Conservation (phyloP, 2,113 vertebrate genomes). For the Pedionomus torquatus region DNA sequence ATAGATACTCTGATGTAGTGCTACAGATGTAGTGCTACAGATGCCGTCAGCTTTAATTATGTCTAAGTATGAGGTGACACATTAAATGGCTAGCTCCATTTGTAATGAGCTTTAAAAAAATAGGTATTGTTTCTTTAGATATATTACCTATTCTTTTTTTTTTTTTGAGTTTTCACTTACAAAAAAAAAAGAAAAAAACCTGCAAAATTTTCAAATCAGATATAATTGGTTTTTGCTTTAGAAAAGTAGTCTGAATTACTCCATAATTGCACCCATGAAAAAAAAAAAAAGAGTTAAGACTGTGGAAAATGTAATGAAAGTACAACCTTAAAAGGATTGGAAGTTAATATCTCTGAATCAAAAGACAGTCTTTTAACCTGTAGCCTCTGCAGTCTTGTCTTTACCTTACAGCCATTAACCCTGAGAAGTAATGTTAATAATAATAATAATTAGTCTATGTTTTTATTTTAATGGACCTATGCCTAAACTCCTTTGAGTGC, state of each 20-base stretch:
- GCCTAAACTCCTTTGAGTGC: not conserved
- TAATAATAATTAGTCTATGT: not conserved
- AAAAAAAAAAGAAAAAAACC: not conserved
- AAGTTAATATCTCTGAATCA: slow-evolving; percentile 46
- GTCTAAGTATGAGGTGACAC: not conserved
- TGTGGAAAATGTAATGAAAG: slow-evolving; percentile 46
- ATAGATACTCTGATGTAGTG: not conserved
- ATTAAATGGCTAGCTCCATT: not conserved
- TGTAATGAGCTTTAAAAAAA: not conserved
- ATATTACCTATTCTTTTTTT: not conserved
- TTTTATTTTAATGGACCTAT: not conserved
- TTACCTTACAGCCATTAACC: not conserved
- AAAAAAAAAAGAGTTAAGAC: slow-evolving; percentile 9
- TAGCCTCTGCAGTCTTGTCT: not conserved
- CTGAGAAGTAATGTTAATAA: not conserved
- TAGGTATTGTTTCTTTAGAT: not conserved
- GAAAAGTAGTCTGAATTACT: slow-evolving; percentile 44
- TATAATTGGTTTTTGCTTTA: slow-evolving; percentile 43
- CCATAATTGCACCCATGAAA: slow-evolving; percentile 23
- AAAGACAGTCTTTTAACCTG: slow-evolving; percentile 42
- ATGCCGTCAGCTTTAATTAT: not conserved
- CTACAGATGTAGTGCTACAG: not conserved
- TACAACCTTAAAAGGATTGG: slow-evolving; percentile 30
- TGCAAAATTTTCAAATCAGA: slow-evolving; percentile 14
- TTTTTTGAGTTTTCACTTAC: not conserved